Evolutionary conservation across 2,113 vertebrate genomes (phyloP).

Genomic region (Ariopsis seemanni): DNA sequence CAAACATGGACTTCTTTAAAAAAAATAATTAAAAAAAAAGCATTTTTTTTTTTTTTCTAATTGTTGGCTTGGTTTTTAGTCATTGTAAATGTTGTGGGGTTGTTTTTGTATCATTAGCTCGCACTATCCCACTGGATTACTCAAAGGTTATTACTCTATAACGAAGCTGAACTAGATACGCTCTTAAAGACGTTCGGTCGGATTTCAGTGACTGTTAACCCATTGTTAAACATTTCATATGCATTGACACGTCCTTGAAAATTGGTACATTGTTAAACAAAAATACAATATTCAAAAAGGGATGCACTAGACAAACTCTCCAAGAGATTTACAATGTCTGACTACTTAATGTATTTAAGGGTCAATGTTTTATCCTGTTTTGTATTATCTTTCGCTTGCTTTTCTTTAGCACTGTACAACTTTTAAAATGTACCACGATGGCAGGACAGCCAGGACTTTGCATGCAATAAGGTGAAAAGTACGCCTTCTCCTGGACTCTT

Average conservation of each 20-base stretch:
- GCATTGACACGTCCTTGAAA: conserved; percentile 31
- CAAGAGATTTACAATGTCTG: conserved; percentile 39
- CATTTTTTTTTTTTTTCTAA: conserved; percentile 26
- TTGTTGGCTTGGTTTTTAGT: conserved; percentile 44
- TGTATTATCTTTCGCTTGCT: conserved; percentile 50
- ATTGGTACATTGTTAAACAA: conserved; percentile 22
- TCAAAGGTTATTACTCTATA: conserved; percentile 28
- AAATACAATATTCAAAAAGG: conserved; percentile 55
- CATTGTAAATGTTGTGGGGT: conserved; percentile 21
- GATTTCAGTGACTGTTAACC: conserved; percentile 51
- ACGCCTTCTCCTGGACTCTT: conserved; percentile 43
- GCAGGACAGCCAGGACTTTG: conserved; percentile 62
- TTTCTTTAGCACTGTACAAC: conserved; percentile 60
- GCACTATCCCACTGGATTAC: conserved; percentile 25
- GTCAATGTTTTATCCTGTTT: conserved; percentile 43
- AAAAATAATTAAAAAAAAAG: neutral
- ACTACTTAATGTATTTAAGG: conserved; percentile 59
- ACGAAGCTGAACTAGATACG: conserved; percentile 32
- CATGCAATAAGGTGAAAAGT: conserved; percentile 64
- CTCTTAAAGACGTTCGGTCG: conserved; percentile 30
- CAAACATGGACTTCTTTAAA: conserved; percentile 28
- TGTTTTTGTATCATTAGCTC: conserved; percentile 12
- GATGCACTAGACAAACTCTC: conserved; percentile 54
- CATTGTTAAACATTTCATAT: conserved; percentile 31
- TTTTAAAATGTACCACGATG: conserved; percentile 64